Percentiles rank a stretch among this genome's conserved stretches.
phyloP scores from a whole-genome alignment of 1,140 invertebrate species.

The Monomorium pharaonis region DNA sequence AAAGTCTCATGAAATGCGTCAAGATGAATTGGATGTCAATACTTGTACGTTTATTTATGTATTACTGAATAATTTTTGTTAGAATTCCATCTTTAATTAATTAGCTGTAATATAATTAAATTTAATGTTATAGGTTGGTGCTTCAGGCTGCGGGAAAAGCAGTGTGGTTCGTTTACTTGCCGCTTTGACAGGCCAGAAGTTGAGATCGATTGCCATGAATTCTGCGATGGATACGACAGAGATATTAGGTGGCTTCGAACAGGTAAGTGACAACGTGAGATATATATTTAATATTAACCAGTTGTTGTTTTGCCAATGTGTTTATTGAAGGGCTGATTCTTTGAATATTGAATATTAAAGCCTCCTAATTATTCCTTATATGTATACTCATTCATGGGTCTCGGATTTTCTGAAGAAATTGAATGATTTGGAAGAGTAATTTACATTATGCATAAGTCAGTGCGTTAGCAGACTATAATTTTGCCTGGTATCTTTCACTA shows the following conservation, averaged over 20 bases:
- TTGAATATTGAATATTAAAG: not conserved
- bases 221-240: slow-evolving; percentile 98
- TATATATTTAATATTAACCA: not conserved
- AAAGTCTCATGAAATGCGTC: slow-evolving; percentile 92
- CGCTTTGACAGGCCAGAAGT: slow-evolving; percentile 89
- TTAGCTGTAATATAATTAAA: not conserved
- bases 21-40: slow-evolving; percentile 97
- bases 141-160: slow-evolving; percentile 93
- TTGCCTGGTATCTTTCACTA: not conserved
- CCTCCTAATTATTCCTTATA: not conserved
- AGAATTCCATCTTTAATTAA: slow-evolving; percentile 4
- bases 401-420: not conserved
- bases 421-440: not conserved
- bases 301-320: not conserved
- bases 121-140: slow-evolving; percentile 88
- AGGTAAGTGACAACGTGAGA: slow-evolving; percentile 87
- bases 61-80: not conserved
- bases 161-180: slow-evolving; percentile 92
- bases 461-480: not conserved
- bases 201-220: slow-evolving; percentile 94
- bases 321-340: not conserved
- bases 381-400: not conserved
- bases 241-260: slow-evolving; percentile 98
- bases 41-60: slow-evolving; percentile 87
- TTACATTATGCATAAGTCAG: not conserved